These are phyloP conservation scores for Catamblyrhynchus diadema DNA, from an alignment of 2,797 vertebrate genomes.

Conservation along the genomic window DNA sequence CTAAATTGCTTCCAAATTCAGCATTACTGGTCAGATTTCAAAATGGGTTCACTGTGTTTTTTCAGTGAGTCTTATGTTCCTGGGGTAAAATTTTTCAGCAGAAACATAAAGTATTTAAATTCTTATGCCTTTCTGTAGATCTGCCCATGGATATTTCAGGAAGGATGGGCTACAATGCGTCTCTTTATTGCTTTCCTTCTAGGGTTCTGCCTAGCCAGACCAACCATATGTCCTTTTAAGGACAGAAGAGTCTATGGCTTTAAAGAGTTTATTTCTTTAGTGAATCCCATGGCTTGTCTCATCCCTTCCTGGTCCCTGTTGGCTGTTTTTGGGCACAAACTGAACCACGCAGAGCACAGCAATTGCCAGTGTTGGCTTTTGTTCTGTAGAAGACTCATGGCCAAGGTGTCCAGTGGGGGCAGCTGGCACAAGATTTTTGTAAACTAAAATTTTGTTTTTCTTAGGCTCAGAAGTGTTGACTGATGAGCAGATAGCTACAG, in stretches of 20 bases:
- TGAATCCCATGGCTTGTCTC: not conserved
- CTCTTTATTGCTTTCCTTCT: not conserved
- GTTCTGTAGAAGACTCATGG: not conserved
- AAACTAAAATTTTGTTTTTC: not conserved
- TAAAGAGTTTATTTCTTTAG: not conserved
- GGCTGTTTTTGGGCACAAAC: not conserved
- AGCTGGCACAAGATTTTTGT: not conserved
- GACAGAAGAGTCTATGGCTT: not conserved
- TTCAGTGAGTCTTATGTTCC: not conserved
- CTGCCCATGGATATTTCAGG: not conserved
- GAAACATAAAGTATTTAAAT: not conserved
- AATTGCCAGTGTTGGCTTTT: not conserved
- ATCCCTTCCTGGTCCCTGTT: not conserved
- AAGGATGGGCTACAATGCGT: not conserved
- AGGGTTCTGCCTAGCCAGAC: not conserved
- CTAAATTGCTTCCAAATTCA: constrained; percentile 1
- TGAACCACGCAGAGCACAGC: not conserved
- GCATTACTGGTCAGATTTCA: not conserved
- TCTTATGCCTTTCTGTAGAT: not conserved
- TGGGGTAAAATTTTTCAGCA: not conserved
- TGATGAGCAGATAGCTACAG: not conserved
- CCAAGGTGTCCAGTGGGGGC: not conserved
- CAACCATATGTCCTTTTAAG: not conserved
- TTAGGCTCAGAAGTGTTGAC: not conserved
- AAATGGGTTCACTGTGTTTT: not conserved